These are phyloP conservation scores for Illadopsis cleaveri DNA, from an alignment of 2,113 vertebrate genomes.

Conservation along the genomic window DNA sequence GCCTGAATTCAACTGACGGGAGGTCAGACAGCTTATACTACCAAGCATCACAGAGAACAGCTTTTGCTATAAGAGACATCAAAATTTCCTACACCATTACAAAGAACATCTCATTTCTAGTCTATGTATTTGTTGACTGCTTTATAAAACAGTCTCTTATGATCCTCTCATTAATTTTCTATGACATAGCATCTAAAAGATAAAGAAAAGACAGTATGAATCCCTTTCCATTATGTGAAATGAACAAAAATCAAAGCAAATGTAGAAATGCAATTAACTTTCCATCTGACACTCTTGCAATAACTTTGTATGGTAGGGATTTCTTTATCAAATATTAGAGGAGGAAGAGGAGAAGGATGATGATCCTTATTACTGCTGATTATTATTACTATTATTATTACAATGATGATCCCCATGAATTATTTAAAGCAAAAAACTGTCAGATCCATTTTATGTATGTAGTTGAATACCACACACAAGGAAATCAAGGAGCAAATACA, in stretches of 20 bases:
- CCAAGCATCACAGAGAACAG: background rate
- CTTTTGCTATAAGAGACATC: background rate
- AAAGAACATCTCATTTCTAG: background rate
- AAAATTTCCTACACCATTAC: background rate
- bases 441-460: background rate
- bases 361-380: background rate
- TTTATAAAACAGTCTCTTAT: background rate
- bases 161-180: background rate
- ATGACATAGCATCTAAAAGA: background rate
- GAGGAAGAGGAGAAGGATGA: background rate
- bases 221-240: background rate
- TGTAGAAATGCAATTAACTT: background rate
- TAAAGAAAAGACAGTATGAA: background rate
- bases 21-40: background rate
- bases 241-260: background rate
- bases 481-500: background rate
- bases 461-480: background rate
- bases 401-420: background rate
- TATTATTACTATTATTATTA: background rate
- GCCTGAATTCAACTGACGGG: background rate
- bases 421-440: background rate
- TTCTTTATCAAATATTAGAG: background rate
- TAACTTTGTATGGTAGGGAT: background rate
- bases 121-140: background rate
- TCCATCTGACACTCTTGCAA: background rate